Conservation (phyloP, 2,888 invertebrate species). For the Colletes collaris region DNA sequence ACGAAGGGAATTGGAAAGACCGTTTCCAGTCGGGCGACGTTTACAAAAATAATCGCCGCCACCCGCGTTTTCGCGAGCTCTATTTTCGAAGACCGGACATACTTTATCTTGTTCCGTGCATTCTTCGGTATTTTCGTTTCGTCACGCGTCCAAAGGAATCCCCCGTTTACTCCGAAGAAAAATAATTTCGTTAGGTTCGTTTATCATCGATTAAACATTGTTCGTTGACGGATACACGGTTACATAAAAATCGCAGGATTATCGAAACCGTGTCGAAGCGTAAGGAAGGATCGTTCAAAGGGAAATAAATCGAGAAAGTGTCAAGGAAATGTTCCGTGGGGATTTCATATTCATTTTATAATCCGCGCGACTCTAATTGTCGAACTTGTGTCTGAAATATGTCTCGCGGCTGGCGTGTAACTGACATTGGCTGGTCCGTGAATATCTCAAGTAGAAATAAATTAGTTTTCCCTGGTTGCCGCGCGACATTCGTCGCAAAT, state of each 20-base stretch:
- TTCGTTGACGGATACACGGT: neutral
- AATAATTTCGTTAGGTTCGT: conserved; percentile 25
- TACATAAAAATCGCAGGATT: neutral
- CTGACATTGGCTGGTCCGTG: too few relatives aligned
- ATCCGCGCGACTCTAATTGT: too few relatives aligned
- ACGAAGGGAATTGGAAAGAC: neutral
- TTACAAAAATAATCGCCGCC: conserved; percentile 15
- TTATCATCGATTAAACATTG: conserved; percentile 23
- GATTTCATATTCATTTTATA: too few relatives aligned
- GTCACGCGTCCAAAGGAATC: conserved; percentile 27
- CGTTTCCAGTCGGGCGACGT: neutral
- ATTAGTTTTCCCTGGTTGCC: neutral
- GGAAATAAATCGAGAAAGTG: too few relatives aligned
- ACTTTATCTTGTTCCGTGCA: conserved; percentile 40
- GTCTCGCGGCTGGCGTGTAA: too few relatives aligned
- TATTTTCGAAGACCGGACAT: conserved; percentile 37
- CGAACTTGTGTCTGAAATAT: too few relatives aligned
- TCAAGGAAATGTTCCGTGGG: too few relatives aligned
- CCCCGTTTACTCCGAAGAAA: neutral
- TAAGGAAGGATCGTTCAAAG: neutral
- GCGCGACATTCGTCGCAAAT: conserved; percentile 1
- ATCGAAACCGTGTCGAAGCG: neutral
- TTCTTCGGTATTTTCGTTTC: conserved; percentile 45
- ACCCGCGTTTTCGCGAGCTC: conserved; percentile 24
- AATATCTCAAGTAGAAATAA: neutral